Percentiles rank a stretch among this genome's conserved stretches.
These are phyloP conservation scores for Phymanthus crucifer DNA, from an alignment of 92 coral and sea anemone genomes.

Conservation along the genomic window DNA sequence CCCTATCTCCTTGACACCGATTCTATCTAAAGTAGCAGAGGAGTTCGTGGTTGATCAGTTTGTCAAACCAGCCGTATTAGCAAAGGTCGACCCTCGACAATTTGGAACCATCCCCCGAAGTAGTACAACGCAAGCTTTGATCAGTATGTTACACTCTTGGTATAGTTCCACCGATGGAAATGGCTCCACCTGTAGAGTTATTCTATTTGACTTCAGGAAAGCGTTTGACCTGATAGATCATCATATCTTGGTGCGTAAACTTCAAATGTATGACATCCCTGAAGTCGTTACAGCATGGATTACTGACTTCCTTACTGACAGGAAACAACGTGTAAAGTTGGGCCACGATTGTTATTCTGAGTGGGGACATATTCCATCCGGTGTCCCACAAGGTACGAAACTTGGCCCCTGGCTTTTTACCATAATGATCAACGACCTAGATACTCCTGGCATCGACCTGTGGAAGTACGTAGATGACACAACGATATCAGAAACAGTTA, in stretches of 20 bases:
- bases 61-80: too few species aligned
- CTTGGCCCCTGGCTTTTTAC: slow-evolving; percentile 36
- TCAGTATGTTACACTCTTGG: slow-evolving; percentile 12
- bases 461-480: slow-evolving; percentile 38
- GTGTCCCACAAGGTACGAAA: too few species aligned
- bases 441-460: slow-evolving; percentile 2
- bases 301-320: slow-evolving; percentile 7
- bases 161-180: slow-evolving; percentile 24
- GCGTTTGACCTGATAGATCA: slow-evolving; percentile 48
- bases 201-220: slow-evolving; percentile 34
- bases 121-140: slow-evolving; percentile 30
- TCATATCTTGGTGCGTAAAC: slow-evolving; percentile 21
- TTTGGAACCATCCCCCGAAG: slow-evolving; percentile 30
- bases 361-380: slow-evolving; percentile 7
- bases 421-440: slow-evolving; percentile 24
- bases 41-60: too few species aligned
- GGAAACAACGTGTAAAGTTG: slow-evolving; percentile 9
- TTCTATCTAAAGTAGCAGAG: too few species aligned
- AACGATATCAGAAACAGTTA: slow-evolving; percentile 24
- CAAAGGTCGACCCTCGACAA: neutral
- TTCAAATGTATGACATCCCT: slow-evolving; percentile 4
- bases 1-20: too few species aligned
- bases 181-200: slow-evolving; percentile 39
- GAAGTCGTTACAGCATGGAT: neutral
- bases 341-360: slow-evolving; percentile 23